Base-by-base conservation (phyloP, 2,113 vertebrate species). In the Toxostoma redivivum region DNA sequence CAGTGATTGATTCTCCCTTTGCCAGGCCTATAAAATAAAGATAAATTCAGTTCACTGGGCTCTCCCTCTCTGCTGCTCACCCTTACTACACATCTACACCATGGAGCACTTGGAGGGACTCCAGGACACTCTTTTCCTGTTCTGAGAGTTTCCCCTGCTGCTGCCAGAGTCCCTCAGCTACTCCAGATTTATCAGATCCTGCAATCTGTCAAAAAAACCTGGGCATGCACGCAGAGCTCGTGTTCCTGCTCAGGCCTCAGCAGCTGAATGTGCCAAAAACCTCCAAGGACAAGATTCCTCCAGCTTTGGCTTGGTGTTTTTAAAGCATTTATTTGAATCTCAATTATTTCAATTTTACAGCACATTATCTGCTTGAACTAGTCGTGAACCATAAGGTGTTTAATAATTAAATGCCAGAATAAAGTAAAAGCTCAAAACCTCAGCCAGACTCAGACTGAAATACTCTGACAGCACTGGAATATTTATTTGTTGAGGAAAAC, bases 81-180 rank as follows among this genome's bases (percentile, higher is more conserved):
- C 0, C 0, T 21, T 5, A 45, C 78, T 35, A 7, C 88, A 28
- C 2, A 1, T 19, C 38, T 4, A 4, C 27, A 8, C 15, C 27
- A 14, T 0, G 14, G 35, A 79, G 50, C 45, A 14, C 79, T 13
- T 23, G 40, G 45, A 76, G 67, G 45, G 23, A 5, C 45, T 71
- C 67, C 64, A 83, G 51, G 6, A 27, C 28, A 30, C 37, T 13
- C 2, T 44, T 69, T 65, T 66, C 56, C 83, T 66, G 25, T 25
- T 40, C 69, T 37, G 37, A 94, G 64, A 69, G 47, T 10, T 60
- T 31, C 33, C 80, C 83, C 15, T 6, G 8, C 77, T 61, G 44
- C 74, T 73, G 76, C 42, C 77, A 33, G 57, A 51, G 60, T 18
- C 62, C 62, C 93, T 88, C 62, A 13, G 20, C 77, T 25, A 8